phyloP scores from a whole-genome alignment of 2,888 invertebrate genomes.

The Pseudanteris insignis region DNA sequence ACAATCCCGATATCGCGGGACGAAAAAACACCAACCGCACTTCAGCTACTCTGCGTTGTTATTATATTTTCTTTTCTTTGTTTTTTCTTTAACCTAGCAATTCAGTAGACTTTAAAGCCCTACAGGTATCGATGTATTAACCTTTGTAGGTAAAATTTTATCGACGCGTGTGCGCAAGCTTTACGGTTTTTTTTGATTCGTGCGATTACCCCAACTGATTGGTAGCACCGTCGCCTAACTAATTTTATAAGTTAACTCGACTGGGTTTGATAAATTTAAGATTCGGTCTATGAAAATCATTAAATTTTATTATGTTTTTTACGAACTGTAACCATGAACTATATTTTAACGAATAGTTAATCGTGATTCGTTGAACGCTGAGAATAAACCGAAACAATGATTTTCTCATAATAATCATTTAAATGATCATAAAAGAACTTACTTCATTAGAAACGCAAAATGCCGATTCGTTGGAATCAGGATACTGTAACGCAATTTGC shows the following conservation, averaged over 20 bases:
- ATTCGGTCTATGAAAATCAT: too few relatives aligned
- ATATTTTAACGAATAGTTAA: conserved; percentile 35
- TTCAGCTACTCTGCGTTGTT: too few relatives aligned
- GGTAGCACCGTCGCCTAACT: conserved; percentile 26
- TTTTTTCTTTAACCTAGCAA: conserved; percentile 17
- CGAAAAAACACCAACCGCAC: too few relatives aligned
- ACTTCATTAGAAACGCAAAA: conserved; percentile 10
- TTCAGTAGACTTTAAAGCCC: conserved; percentile 33
- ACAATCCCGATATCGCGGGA: too few relatives aligned
- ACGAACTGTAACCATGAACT: conserved; percentile 34
- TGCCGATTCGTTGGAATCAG: conserved; percentile 7
- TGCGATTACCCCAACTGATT: conserved; percentile 31
- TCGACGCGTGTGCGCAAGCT: conserved; percentile 20
- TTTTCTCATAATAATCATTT: conserved; percentile 9
- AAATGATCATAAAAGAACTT: conserved; percentile 8
- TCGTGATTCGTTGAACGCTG: conserved; percentile 26
- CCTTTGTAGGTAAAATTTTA: conserved; percentile 19
- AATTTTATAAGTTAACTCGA: conserved; percentile 26
- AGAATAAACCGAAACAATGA: conserved; percentile 24
- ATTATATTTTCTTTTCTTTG: too few relatives aligned
- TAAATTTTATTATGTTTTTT: too few relatives aligned
- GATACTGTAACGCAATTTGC: conserved; percentile 2
- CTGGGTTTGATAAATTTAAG: too few relatives aligned
- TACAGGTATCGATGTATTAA: conserved; percentile 25
- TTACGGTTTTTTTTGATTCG: conserved; percentile 14